Evolutionary conservation across 2,888 invertebrate species (phyloP).

Genomic region (Microctonus hyperodae): DNA sequence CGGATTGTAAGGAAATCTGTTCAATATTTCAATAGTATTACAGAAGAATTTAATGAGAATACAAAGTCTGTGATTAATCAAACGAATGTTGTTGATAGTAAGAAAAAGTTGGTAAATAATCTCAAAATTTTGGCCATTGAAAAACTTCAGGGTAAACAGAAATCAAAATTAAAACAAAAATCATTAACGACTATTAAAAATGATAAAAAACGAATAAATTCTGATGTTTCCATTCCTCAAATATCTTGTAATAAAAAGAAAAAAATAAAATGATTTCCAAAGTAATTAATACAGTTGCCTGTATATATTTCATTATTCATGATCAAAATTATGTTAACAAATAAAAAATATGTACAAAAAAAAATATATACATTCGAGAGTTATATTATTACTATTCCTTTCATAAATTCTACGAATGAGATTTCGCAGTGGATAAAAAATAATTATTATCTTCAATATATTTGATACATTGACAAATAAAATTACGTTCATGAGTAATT

Average conservation of each 20-base stretch:
- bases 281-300: conserved; percentile 25
- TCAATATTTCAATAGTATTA: conserved; percentile 68
- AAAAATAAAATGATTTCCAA: conserved; percentile 42
- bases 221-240: conserved; percentile 35
- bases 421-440: conserved; percentile 70
- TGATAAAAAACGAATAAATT: conserved; percentile 51
- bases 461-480: conserved; percentile 85
- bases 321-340: too few relatives aligned
- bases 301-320: too few relatives aligned
- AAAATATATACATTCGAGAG: too few relatives aligned
- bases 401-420: too few relatives aligned
- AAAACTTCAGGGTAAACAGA: too few relatives aligned
- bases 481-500: conserved; percentile 85
- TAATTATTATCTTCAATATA: conserved; percentile 80
- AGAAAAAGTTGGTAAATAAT: too few relatives aligned
- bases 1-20: conserved; percentile 73
- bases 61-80: conserved; percentile 65
- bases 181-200: conserved; percentile 73
- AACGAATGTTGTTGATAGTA: too few relatives aligned
- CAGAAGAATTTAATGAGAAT: conserved; percentile 74
- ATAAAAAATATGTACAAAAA: too few relatives aligned
- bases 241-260: conserved; percentile 32
- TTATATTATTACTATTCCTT: too few relatives aligned
- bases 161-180: too few relatives aligned
- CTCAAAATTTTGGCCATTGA: too few relatives aligned